Conservation (phyloP, 2,113 vertebrate species). For the Tenebrosternarchus preto region DNA sequence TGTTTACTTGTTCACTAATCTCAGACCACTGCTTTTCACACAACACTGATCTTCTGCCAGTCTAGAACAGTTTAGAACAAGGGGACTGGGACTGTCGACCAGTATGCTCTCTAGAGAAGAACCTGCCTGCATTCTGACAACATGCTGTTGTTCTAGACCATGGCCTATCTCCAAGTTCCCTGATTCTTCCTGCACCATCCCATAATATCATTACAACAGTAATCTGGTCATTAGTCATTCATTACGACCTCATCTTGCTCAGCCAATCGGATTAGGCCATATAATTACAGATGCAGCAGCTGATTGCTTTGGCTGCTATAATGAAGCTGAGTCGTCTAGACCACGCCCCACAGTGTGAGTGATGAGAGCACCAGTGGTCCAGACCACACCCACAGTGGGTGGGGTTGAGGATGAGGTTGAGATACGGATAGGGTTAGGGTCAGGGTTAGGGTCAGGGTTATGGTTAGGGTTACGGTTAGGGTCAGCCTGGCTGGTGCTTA, state of each 20-base stretch:
- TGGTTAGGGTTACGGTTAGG: too few species aligned
- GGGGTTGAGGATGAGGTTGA: too few species aligned
- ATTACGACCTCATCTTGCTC: conserved; percentile 38
- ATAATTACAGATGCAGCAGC: conserved; percentile 34
- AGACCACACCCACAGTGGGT: too few species aligned
- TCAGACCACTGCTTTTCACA: too few species aligned
- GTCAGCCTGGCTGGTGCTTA: too few species aligned
- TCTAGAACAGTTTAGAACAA: too few species aligned
- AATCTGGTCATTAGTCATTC: conserved; percentile 46
- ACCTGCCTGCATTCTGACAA: conserved; percentile 21
- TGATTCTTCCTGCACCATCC: conserved; percentile 32
- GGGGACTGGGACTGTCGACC: too few species aligned
- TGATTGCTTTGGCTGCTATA: conserved; percentile 19
- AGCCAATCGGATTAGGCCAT: conserved; percentile 42
- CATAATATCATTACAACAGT: conserved; percentile 44
- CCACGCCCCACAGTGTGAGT: background rate
- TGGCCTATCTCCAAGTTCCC: background rate
- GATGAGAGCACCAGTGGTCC: background rate
- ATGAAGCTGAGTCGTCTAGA: background rate
- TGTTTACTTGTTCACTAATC: too few species aligned
- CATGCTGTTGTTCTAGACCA: background rate
- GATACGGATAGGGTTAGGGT: too few species aligned
- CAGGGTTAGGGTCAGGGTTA: too few species aligned
- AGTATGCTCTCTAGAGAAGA: background rate
- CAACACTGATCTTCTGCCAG: too few species aligned